phyloP scores from a whole-genome alignment of 92 coral and sea anemone genomes.

The Siderastrea siderea region DNA sequence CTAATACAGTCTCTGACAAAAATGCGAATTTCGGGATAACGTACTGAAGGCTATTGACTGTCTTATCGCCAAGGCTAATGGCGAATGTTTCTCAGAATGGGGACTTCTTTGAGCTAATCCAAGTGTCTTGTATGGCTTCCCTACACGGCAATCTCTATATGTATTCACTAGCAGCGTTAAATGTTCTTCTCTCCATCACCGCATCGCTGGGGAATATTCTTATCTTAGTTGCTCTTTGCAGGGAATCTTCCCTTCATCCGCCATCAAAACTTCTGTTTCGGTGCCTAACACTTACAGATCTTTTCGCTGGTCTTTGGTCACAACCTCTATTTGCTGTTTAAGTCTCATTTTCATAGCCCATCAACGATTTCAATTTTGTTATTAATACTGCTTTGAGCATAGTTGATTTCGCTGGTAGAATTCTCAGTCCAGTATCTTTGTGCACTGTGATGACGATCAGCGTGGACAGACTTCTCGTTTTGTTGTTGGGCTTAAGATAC shows the following conservation, averaged over 20 bases:
- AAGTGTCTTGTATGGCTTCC: background rate
- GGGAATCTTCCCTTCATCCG: background rate
- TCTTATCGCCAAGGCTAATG: no score
- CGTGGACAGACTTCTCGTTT: conserved; percentile 18
- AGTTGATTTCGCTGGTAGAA: background rate
- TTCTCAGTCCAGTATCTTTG: conserved; percentile 5
- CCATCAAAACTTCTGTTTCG: conserved; percentile 17
- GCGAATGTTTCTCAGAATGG: no score
- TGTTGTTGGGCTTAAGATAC: no score
- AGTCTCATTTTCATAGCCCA: background rate
- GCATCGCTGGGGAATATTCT: conserved; percentile 2
- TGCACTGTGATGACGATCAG: background rate
- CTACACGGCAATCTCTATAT: background rate
- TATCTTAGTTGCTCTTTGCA: conserved; percentile 6
- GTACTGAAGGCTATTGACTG: no score
- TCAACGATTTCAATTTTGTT: background rate
- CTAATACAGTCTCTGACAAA: no score
- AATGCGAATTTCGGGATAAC: no score
- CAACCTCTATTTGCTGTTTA: conserved; percentile 1
- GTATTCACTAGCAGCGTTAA: conserved; percentile 8
- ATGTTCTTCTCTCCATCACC: background rate
- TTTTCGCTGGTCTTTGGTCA: background rate
- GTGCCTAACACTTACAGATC: conserved; percentile 9
- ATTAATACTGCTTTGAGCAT: background rate
- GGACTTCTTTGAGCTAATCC: no score